phyloP scores from a whole-genome alignment of 2,888 invertebrate genomes.

The Cryptus armator region DNA sequence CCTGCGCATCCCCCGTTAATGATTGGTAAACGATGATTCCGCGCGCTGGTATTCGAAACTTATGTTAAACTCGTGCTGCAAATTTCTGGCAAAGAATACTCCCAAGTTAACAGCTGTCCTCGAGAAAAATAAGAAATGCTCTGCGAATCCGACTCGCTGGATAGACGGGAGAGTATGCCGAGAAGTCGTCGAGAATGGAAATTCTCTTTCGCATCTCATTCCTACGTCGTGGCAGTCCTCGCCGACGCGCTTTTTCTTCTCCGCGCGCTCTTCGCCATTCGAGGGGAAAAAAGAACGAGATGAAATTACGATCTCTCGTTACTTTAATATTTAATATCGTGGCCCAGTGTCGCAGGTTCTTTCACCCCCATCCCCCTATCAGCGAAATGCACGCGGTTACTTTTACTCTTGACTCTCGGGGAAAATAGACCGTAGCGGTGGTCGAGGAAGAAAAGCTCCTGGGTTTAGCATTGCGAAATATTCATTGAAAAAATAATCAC shows the following conservation, averaged over 20 bases:
- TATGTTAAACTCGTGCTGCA: neutral
- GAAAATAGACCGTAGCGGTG: slow-evolving; percentile 5
- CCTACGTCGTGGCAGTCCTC: slow-evolving; percentile 30
- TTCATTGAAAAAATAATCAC: slow-evolving; percentile 11
- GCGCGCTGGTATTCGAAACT: too few relatives aligned
- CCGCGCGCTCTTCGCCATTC: slow-evolving; percentile 3
- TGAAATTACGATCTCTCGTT: slow-evolving; percentile 68
- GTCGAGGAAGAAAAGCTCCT: neutral
- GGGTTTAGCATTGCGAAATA: slow-evolving; percentile 6
- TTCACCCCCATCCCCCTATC: neutral
- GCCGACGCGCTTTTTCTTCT: slow-evolving; percentile 28
- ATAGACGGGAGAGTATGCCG: neutral
- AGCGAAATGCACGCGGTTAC: slow-evolving; percentile 20
- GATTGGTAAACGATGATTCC: too few relatives aligned
- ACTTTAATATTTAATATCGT: slow-evolving; percentile 64
- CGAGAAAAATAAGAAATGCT: neutral
- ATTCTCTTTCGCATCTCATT: slow-evolving; percentile 49
- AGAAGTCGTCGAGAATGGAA: slow-evolving; percentile 24
- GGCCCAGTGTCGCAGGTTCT: slow-evolving; percentile 18
- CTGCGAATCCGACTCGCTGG: neutral
- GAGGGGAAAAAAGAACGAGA: slow-evolving; percentile 41
- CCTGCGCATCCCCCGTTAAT: too few relatives aligned
- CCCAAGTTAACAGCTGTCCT: neutral
- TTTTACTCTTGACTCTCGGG: neutral
- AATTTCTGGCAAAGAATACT: neutral